Evolutionary conservation across 64 coral and sea anemone species (phyloP).

Genomic region (Dendronephthya gigantea): DNA sequence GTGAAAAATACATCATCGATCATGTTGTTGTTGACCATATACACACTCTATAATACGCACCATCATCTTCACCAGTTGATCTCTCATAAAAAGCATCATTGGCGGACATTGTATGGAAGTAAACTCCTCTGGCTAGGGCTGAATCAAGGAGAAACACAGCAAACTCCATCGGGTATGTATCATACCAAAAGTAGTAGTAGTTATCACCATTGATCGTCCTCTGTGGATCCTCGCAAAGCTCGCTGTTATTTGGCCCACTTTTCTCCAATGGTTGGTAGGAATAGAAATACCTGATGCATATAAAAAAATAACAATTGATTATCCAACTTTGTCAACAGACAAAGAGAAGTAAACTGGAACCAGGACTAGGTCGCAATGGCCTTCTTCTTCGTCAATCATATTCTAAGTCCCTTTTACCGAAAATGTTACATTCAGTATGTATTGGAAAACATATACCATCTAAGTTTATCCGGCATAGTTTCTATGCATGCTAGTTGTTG

Average conservation of each 20-base stretch:
- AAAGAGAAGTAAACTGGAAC: too few relatives aligned
- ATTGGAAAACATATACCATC: too few relatives aligned
- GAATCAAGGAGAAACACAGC: neutral
- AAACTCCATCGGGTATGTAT: constrained; percentile 4
- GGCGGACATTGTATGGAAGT: neutral
- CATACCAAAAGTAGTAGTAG: neutral
- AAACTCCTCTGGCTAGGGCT: neutral
- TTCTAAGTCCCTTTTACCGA: too few relatives aligned
- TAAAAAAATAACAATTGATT: too few relatives aligned
- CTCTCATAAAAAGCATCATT: constrained; percentile 15
- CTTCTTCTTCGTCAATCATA: too few relatives aligned
- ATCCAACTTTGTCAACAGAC: too few relatives aligned
- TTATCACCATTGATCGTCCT: neutral
- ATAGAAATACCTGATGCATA: neutral
- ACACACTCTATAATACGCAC: neutral
- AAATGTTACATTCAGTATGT: too few relatives aligned
- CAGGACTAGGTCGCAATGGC: too few relatives aligned
- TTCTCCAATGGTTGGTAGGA: neutral
- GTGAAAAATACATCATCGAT: neutral
- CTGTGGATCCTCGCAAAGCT: neutral
- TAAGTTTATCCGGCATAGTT: too few relatives aligned
- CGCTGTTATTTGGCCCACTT: neutral
- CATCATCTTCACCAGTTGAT: neutral
- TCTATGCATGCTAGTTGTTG: too few relatives aligned
- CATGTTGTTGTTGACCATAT: neutral